Evolutionary conservation across 2,797 vertebrate genomes (phyloP).

Genomic region (Eulemur mongoz): DNA sequence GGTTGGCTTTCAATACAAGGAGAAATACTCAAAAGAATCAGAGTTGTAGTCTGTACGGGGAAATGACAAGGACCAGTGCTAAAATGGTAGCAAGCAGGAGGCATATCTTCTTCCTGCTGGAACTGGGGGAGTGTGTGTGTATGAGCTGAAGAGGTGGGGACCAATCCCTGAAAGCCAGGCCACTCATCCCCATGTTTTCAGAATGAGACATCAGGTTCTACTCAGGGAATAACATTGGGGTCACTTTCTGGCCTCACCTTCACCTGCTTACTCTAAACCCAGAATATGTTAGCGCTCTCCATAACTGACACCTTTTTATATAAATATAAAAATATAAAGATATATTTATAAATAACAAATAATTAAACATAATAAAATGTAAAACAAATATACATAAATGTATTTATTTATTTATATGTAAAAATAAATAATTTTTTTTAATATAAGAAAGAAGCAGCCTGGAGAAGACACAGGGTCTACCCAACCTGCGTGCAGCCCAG

Average conservation of each 20-base stretch:
- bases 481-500: fast-evolving
- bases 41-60: background rate
- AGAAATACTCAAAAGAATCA: background rate
- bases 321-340: background rate
- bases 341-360: background rate
- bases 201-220: background rate
- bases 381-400: background rate
- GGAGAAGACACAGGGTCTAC: background rate
- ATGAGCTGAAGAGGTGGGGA: background rate
- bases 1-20: background rate
- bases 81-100: background rate
- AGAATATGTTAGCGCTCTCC: background rate
- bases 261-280: background rate
- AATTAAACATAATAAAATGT: background rate
- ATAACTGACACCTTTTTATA: background rate
- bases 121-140: fast-evolving
- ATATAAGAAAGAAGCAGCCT: background rate
- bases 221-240: too few species aligned
- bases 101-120: background rate
- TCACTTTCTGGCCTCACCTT: background rate
- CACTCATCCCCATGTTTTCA: background rate
- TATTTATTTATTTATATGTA: background rate
- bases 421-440: too few species aligned
- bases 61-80: background rate
- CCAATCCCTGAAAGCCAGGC: background rate